Base-by-base conservation (phyloP, 2,888 invertebrate genomes). In the Hydraecia micacea region DNA sequence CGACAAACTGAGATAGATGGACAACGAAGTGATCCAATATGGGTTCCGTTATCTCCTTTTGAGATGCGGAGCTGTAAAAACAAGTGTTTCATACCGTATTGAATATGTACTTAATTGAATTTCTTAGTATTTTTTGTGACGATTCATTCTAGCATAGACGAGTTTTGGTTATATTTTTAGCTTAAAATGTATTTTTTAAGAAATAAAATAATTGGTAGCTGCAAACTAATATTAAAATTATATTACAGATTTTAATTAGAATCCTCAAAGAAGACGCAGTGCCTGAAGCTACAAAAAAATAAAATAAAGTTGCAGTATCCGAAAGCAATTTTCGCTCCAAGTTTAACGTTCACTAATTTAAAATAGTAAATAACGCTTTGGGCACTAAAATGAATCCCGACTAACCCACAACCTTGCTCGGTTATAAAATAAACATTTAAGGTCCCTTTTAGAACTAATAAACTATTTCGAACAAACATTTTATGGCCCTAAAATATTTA, bases 391-490 rank as follows among this genome's bases (percentile, higher is more conserved):
- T 55, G 80, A 75, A 84, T 81, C 86, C 86, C 79, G n/a, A 75
- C 78, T 83, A 77, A 81, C 86, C 86, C 83, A 74, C 84, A 84
- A 80, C 80, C 84, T 85, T 76, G 73, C 63, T 55, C 75, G 79
- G 80, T 85, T 87, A 80, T 81, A 89, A 88, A 88, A 86, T 83
- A 86, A 85, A 86, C 83, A 86, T 84, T 83, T 65, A 73, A 60
- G 72, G 21, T 75, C 87, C 80, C 80, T 86, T 86, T 85, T 85
- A 85, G 77, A 85, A 85, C 84, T 86, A 88, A 84, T 86, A 88
- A 89, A 89, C 89, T 88, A 89, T 89, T 87, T 83, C 75, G 74
- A 79, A 83, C 83, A 84, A 86, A 84, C 86, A 84, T 89, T 88
- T 88, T 85, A 83, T 71, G 73, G 58, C 80, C 83, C 71, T 84